phyloP scores from a whole-genome alignment of 2,888 invertebrate species.

The Onthophagus sagittarius region DNA sequence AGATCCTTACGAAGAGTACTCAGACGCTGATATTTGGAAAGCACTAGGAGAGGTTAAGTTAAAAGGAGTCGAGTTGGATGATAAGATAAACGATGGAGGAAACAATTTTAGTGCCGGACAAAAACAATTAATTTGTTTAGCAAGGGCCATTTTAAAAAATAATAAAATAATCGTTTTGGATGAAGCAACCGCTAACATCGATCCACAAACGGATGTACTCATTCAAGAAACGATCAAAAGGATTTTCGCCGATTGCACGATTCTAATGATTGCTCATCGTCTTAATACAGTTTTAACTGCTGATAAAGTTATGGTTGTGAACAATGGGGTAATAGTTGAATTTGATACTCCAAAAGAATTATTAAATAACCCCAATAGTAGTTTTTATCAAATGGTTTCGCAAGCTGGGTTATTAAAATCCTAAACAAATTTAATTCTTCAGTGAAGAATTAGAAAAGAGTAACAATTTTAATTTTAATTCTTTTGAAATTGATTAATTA shows the following conservation, averaged over 20 bases:
- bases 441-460: background rate
- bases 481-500: background rate
- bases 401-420: constrained; percentile 61
- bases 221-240: constrained; percentile 70
- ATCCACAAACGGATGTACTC: constrained; percentile 67
- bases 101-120: constrained; percentile 48
- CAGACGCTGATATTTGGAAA: constrained; percentile 75
- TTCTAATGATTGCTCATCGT: constrained; percentile 77
- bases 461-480: background rate
- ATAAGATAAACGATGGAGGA: constrained; percentile 64
- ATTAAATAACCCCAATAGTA: constrained; percentile 56
- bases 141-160: constrained; percentile 55
- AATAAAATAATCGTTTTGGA: constrained; percentile 46
- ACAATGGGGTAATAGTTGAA: constrained; percentile 69
- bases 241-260: constrained; percentile 70
- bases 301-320: constrained; percentile 74
- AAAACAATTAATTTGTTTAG: constrained; percentile 66
- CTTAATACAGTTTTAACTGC: constrained; percentile 81
- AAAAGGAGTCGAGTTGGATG: constrained; percentile 52
- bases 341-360: constrained; percentile 69
- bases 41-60: constrained; percentile 77
- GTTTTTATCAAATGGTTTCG: constrained; percentile 63
- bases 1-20: constrained; percentile 78
- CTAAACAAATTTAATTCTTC: too few species aligned
- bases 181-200: constrained; percentile 78